These are phyloP conservation scores for Mystacides longicornis DNA, from an alignment of 2,888 invertebrate species.

Conservation along the genomic window DNA sequence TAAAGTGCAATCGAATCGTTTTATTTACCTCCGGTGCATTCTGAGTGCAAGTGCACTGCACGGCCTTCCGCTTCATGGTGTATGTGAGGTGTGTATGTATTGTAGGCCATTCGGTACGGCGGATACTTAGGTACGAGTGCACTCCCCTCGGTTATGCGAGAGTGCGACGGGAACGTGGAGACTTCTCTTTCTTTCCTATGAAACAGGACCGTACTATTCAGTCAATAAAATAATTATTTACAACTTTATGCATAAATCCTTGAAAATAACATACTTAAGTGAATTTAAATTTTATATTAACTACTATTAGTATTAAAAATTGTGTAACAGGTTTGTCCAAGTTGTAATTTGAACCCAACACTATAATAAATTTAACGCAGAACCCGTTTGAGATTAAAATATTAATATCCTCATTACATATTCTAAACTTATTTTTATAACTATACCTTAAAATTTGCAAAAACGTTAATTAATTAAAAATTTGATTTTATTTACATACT, in stretches of 20 bases:
- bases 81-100: background rate
- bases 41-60: constrained; percentile 15
- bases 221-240: background rate
- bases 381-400: too few relatives aligned
- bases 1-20: too few relatives aligned
- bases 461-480: too few relatives aligned
- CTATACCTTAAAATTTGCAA: too few relatives aligned
- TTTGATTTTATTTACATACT: too few relatives aligned
- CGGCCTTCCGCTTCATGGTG: constrained; percentile 10
- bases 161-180: background rate
- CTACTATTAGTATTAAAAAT: too few relatives aligned
- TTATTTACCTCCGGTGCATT: constrained; percentile 4
- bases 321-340: too few relatives aligned
- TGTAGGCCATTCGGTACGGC: background rate
- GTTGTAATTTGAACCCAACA: too few relatives aligned
- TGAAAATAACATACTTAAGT: background rate
- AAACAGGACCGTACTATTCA: background rate
- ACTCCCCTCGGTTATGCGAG: background rate
- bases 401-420: too few relatives aligned
- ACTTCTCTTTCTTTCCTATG: background rate
- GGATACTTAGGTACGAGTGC: background rate
- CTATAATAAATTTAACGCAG: too few relatives aligned
- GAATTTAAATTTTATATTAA: too few relatives aligned
- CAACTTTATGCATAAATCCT: background rate
- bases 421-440: too few relatives aligned